Conservation (phyloP, 1,140 invertebrate species). For the Cotesia chilonis region DNA sequence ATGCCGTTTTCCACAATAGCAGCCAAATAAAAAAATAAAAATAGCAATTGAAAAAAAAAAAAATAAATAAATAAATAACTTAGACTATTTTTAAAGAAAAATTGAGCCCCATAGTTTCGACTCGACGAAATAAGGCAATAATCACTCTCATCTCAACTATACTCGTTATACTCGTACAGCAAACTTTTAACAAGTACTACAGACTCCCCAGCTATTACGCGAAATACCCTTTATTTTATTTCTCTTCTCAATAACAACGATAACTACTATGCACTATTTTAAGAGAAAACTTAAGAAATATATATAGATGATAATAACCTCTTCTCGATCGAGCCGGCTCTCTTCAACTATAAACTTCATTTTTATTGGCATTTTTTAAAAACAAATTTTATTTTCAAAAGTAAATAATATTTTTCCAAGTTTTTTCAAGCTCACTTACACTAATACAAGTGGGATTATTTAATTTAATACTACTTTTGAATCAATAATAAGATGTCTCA, state of each 20-base stretch:
- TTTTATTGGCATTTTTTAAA: no score
- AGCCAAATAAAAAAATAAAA: neutral
- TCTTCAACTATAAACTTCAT: no score
- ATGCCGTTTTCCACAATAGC: neutral
- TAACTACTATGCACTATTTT: no score
- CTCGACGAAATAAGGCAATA: constrained; percentile 19
- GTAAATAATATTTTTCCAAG: no score
- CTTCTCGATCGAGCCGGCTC: no score
- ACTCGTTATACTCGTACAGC: neutral
- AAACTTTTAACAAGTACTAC: constrained; percentile 34
- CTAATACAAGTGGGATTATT: neutral
- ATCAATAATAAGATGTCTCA: no score
- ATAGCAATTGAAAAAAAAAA: neutral
- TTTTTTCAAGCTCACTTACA: no score
- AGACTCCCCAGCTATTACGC: neutral
- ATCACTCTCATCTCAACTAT: neutral
- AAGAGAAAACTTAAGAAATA: no score
- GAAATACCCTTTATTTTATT: constrained; percentile 10
- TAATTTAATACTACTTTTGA: neutral
- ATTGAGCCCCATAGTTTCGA: constrained; percentile 5
- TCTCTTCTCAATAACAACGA: neutral
- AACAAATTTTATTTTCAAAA: no score
- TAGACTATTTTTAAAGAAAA: constrained; percentile 13
- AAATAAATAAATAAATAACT: neutral
- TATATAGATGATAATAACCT: no score